Conservation (phyloP, 64 coral and sea anemone species). For the Stichodactyla mertensii region DNA sequence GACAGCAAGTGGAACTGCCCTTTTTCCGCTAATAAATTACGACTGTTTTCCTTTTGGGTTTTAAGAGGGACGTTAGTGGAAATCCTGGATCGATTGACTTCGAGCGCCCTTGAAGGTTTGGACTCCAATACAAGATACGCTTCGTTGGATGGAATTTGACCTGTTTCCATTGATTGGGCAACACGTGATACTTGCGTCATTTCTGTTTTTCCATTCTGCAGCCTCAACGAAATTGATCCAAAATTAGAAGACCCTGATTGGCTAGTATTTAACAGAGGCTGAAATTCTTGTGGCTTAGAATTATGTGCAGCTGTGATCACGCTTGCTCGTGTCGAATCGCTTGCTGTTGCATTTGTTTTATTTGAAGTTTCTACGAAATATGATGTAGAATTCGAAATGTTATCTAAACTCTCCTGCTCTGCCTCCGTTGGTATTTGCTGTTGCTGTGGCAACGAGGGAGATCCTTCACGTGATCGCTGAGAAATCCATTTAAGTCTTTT, state of each 20-base stretch:
- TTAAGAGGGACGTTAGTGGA: neutral
- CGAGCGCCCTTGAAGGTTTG: neutral
- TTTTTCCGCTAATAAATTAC: neutral
- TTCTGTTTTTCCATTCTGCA: neutral
- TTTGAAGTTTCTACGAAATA: neutral
- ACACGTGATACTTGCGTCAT: neutral
- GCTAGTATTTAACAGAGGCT: neutral
- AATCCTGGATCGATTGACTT: neutral
- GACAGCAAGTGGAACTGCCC: neutral
- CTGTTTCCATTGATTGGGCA: neutral
- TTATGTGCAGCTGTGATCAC: neutral
- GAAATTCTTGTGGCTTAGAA: neutral
- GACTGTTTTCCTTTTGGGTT: neutral
- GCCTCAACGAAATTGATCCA: neutral
- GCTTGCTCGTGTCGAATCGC: neutral
- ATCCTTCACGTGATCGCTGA: constrained; percentile 14
- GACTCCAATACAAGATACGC: neutral
- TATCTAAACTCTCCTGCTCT: neutral
- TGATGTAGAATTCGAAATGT: neutral
- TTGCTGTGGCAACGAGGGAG: constrained; percentile 8
- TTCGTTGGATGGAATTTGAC: neutral
- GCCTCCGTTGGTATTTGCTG: neutral
- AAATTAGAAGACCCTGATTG: neutral
- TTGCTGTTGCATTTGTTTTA: neutral
- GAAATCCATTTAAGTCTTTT: constrained; percentile 19